Base-by-base conservation (phyloP, 2,888 invertebrate species). In the Sinhomidia bicolor region DNA sequence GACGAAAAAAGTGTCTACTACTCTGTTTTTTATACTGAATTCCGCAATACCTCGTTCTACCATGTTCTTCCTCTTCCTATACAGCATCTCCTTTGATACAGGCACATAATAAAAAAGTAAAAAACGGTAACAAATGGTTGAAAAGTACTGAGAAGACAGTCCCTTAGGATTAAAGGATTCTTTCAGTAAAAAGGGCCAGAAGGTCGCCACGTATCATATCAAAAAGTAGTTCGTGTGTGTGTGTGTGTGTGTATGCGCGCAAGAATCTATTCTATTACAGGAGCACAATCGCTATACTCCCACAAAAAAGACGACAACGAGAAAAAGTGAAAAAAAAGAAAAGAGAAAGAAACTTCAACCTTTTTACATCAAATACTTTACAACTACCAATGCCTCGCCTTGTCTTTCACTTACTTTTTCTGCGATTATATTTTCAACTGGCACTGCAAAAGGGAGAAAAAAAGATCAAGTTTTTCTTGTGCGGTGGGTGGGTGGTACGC, bases 131-230 rank as follows among this genome's bases (percentile, higher is more conserved):
- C 82, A 84, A 84, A 84, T 84, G 74, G 84, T 41, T 57, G 74
- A 36, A 84, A 84, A 84, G 74, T 74, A 57, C 44, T 57, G 57
- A 44, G 60, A 84, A 57, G 84, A 84, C 84, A 84, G 84, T 84
- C 84, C 84, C 84, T 84, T 57, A 74, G 84, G 84, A 84, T 84
- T 84, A 74, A 84, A 57, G 84, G 84, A 84, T 84, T 84, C 74
- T 83, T 54, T 83, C 62, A 54, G 10, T 74, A 60, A 51, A 54
- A 82, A 84, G 60, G 84, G 54, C 60, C 74, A 85, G 74, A 76
- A 76, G 85, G 85, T 85, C 85, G 78, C 85, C 78, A 76, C 76
- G 78, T 76, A 85, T 85, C 85, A 76, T 85, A 85, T 78, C 44
- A 68, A 26, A 82, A 47, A 23, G 68, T 41, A 26, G 17, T 57